Base-by-base conservation (phyloP, 1,140 invertebrate species). In the Trichoplusia ni region DNA sequence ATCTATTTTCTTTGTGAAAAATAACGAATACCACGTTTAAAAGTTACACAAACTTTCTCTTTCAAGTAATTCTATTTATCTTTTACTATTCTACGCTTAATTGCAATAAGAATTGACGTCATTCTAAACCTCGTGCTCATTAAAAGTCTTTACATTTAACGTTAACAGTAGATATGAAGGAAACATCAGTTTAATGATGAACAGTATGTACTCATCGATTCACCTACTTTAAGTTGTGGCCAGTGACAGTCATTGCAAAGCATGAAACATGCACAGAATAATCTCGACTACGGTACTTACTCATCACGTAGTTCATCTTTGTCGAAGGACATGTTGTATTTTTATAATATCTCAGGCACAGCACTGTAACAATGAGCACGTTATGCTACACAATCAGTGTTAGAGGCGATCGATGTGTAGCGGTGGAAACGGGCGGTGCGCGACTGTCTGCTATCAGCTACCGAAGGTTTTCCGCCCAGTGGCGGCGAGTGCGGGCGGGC, bases 261-360 rank as follows among this genome's bases (percentile, higher is more conserved):
- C 3, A 9, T 42, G 11, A 6, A 11, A 25, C n/a, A 7, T 29
- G 13, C 25, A 19, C 5, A 16, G 13, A 56, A 40, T 18, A 44
- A 38, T 19, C 13, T n/a, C 3, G 14, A n/a, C 13, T 5, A 13
- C 14, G 13, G 60, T 82, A 91, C 89, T 90, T 71, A 91, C 89
- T 91, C 89, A 53, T 91, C 89, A 33, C 84, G 82, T 4, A 89
- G 79, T 54, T 91, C 89, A 64, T 90, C 87, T 64, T 86, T 82
- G 61, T 90, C 89, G 75, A 90, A 90, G 65, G 89, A 90, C 89
- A 90, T 90, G 46, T 83, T 53, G 60, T 47, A 42, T 49, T 65
- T 72, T 59, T 69, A 47, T 44, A 58, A 19, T 64, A 31, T 63
- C 71, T 79, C 77, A 67, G 56, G 58, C 77, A 84, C 82, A 71